Conservation (phyloP, 2,113 vertebrate genomes). For the Forbesichthys papilliferus region DNA sequence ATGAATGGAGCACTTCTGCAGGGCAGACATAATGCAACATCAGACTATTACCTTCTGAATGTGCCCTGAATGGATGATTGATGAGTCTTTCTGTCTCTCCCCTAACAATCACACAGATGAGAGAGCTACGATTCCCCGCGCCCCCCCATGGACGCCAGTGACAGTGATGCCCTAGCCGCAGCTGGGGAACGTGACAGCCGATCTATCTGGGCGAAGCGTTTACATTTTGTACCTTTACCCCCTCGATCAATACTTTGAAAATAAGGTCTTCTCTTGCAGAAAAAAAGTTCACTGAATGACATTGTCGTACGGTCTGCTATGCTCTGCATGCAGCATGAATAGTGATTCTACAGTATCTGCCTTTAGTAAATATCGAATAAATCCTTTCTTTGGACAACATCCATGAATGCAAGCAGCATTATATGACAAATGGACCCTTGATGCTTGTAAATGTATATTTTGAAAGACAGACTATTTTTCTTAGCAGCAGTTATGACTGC, state of each 20-base stretch:
- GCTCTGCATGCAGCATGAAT: background rate
- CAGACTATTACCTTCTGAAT: conserved; percentile 68
- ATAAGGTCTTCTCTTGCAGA: conserved; percentile 71
- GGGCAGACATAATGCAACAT: conserved; percentile 47
- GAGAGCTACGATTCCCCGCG: conserved; percentile 45
- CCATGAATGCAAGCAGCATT: too few relatives aligned
- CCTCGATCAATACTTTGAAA: conserved; percentile 71
- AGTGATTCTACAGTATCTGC: too few relatives aligned
- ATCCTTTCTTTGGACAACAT: too few relatives aligned
- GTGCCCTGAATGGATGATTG: conserved; percentile 70
- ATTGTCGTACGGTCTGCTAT: conserved; percentile 36
- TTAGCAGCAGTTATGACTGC: too few relatives aligned
- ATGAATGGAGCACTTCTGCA: conserved; percentile 57
- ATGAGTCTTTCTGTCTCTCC: conserved; percentile 63
- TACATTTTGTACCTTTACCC: conserved; percentile 60
- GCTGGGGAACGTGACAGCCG: conserved; percentile 67
- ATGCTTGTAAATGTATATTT: too few relatives aligned
- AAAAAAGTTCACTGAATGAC: conserved; percentile 58
- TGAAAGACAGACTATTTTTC: too few relatives aligned
- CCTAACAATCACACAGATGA: conserved; percentile 67
- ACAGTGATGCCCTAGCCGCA: conserved; percentile 59
- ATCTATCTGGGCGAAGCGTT: conserved; percentile 69
- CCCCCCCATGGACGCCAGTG: conserved; percentile 45
- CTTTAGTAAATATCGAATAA: too few relatives aligned
- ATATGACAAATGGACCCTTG: too few relatives aligned